These are phyloP conservation scores for Microtus agrestis DNA, from an alignment of 2,797 vertebrate genomes.

Conservation along the genomic window DNA sequence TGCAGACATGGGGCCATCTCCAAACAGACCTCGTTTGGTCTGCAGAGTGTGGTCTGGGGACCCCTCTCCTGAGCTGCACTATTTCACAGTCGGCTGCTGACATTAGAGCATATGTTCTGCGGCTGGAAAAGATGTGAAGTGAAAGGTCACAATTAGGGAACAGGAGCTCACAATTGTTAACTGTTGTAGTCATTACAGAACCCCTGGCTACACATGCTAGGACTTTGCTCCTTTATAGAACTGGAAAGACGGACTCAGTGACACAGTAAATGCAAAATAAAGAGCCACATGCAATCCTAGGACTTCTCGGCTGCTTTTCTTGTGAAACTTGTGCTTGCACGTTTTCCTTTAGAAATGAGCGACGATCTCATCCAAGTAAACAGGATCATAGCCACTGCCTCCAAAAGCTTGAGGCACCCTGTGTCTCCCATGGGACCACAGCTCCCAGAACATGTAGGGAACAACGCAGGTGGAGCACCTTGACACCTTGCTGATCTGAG, in stretches of 20 bases:
- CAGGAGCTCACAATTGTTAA: not conserved
- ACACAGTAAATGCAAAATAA: not conserved
- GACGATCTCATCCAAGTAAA: not conserved
- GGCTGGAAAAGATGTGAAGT: slow-evolving; percentile 9
- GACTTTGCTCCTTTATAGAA: not conserved
- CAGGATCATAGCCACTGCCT: too few relatives aligned
- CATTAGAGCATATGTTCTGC: not conserved
- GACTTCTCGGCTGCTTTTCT: not conserved
- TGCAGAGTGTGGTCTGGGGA: not conserved
- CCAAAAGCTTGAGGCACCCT: not conserved
- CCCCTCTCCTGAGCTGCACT: not conserved
- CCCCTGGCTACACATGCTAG: not conserved
- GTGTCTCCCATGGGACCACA: not conserved
- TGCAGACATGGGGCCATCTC: not conserved
- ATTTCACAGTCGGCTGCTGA: not conserved
- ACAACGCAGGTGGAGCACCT: not conserved
- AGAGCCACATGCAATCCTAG: not conserved
- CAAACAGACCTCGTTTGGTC: not conserved
- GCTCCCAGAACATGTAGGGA: not conserved
- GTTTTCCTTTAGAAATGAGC: not conserved
- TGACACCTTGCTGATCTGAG: not conserved
- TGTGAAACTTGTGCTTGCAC: not conserved
- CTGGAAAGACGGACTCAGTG: not conserved
- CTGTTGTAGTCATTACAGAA: not conserved
- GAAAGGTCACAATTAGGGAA: slow-evolving; percentile 17